Base-by-base conservation (phyloP, 64 coral and sea anemone genomes). In the Porites australiensis region DNA sequence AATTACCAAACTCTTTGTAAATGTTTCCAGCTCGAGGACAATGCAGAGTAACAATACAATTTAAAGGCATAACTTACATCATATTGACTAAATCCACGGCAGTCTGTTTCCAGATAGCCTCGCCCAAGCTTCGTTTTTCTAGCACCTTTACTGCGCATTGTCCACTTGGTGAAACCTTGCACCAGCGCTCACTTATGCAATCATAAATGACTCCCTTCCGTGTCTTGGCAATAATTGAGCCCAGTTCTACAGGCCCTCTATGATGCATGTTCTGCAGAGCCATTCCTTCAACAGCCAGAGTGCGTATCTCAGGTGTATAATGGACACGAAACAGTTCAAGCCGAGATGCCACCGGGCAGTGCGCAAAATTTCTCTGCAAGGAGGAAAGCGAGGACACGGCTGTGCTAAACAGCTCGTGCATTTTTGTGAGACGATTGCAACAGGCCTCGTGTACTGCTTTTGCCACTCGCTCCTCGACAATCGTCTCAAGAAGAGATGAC, bases 51-150 rank as follows among this genome's bases (percentile, higher is more conserved):
- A 9, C 54, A 57, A 12, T 5, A 4, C 54, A 57, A 2, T 13
- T 21, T 73, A 3, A 27, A 9, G 70, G 8, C 70, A 21, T 70
- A 50, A 72, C 91, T 93, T 78, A 93, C 91, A 65, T 77, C 62
- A 76, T 63, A 21, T 79, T 74, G 51, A 93, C 72, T 48, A 74
- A 57, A 93, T 93, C 91, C 21, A 93, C 52, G 4, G 85, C 85
- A 5, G 71, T 87, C 61, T 93, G 91, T 8, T 93, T 86, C 91
- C 91, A 93, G 58, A 67, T 58, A 15, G 8, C 27, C 16, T 46
- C 55, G 45, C 51, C 60, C 62, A 93, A n/a, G 19, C 2, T 23
- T 1, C 18, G 37, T 51, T 79, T 93, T 15, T 54, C 52, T 9
- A 87, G 2, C 3, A 79, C 60, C 64, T 93, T 93, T 46, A 93